Conservation (phyloP, 1,140 invertebrate genomes). For the Halictus rubicundus region DNA sequence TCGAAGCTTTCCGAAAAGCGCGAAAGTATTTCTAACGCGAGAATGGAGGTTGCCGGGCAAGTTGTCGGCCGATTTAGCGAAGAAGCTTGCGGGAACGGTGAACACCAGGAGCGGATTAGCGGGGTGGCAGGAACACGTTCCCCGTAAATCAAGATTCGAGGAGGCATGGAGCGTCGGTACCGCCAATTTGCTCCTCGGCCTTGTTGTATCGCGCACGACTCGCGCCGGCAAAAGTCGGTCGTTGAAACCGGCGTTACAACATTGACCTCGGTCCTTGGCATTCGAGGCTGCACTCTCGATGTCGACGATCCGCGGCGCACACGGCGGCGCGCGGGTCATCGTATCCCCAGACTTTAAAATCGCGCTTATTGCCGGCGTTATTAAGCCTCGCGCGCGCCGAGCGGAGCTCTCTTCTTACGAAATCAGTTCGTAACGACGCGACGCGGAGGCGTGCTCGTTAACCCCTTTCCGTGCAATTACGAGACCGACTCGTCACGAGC, state of each 20-base stretch:
- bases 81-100: too few species aligned
- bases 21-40: too few species aligned
- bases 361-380: neutral
- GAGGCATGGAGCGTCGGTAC: constrained; percentile 32
- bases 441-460: neutral
- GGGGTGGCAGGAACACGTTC: constrained; percentile 18
- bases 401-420: too few species aligned
- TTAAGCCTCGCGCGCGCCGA: neutral
- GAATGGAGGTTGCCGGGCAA: too few species aligned
- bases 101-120: too few species aligned
- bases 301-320: constrained; percentile 13
- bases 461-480: too few species aligned
- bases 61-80: too few species aligned
- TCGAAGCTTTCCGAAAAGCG: too few species aligned
- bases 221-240: constrained; percentile 37
- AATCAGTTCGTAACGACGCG: neutral
- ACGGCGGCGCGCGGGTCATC: constrained; percentile 7
- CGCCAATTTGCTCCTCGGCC: constrained; percentile 50
- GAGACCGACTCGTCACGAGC: neutral
- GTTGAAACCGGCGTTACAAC: constrained; percentile 25
- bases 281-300: constrained; percentile 31
- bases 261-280: constrained; percentile 56
- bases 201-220: constrained; percentile 14
- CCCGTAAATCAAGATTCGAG: constrained; percentile 45
- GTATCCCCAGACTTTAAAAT: neutral